Base-by-base conservation (phyloP, 2,797 vertebrate species). In the Enteromius afrohamiltoni region DNA sequence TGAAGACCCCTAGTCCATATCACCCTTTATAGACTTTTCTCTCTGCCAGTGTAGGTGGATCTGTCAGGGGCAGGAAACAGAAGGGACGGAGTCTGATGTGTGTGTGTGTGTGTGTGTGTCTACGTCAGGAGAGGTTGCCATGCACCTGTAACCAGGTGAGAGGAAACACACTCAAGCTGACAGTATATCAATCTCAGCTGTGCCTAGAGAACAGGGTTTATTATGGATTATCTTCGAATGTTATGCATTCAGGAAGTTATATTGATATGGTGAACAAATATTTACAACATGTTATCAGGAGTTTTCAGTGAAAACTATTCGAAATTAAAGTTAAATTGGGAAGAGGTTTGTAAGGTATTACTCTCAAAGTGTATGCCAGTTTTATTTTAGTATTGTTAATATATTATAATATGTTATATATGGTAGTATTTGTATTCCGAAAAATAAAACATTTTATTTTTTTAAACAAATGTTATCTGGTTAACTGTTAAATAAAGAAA, bases 61-160 rank as follows among this genome's bases (percentile, higher is more conserved):
- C 60, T 47, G 68, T 60, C 68, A 51, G 23, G 53, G 85, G 31
- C 81, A 81, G 80, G 74, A 86, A 83, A 88, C 45, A 70, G 85
- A 62, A 86, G 89, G 80, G 83, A 73, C 65, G 80, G 65, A 45
- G 26, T n/a, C 23, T 31, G 45, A 19, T 79, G 87, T 83, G 19
- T 31, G 60, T 64, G 62, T 55, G 14, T 37, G 31, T 69, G 67
- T 69, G 71, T 71, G 83, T 89, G 92, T 94, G 90, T 91, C 91
- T 91, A 93, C 80, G 86, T 93, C 92, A 93, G 87, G 90, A 89
- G 89, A 79, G 88, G 94, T 95, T 93, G 90, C 94, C 87, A 91
- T 53, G 93, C 91, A 92, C 90, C 88, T 92, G 89, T 86, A 85
- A 78, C 88, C 83, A 88, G 87, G 91, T 88, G 83, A 79, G 90